Evolutionary conservation across 2,113 vertebrate species (phyloP), one percentile per base, ranked within the genome.

Genomic region (Phrynocephalus versicolor): DNA sequence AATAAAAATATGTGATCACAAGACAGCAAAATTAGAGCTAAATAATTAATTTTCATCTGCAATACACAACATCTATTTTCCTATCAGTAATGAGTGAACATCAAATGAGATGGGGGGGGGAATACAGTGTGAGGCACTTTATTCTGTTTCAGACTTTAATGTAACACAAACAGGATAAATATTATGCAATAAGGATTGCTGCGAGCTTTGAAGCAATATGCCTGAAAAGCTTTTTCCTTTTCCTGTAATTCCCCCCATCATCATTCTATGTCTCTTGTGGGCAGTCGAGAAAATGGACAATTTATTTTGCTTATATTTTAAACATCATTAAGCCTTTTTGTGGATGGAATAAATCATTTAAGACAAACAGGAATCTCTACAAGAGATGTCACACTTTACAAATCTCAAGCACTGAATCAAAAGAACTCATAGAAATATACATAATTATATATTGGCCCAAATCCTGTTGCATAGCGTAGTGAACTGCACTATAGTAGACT

Each of bases 331-430:
- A 13, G 41, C 18, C 41, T 81, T 78, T 2, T 73, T 88, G 18
- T 25, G 2, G 14, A 35, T 74, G 76, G 67, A 88, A 65, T 21
- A 33, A n/a, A n/a, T n/a, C n/a, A n/a, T n/a, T n/a, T 87, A 79
- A 41, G 35, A 58, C 45, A 33, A 74, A 35, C 30, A 84, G 74
- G 41, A 62, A 74, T 77, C 16, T 84, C n/a, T 5, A 2, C 15
- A 5, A 2, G 62, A 90, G 90, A 71, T 86, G 19, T 4, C 2
- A 62, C 83, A 69, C 82, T 71, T 83, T 51, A 51, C 45, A 51
- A 51, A 51, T n/a, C n/a, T n/a, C n/a, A n/a, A n/a, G n/a, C 45
- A 51, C 10, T 51, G 45, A 6, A 10, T 10, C 45, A 51, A 51
- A 5, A 51, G 45, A 51, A 51, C 45, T 51, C 45, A 51, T 51